These are phyloP conservation scores for Cosmorhoe ocellata DNA, from an alignment of 2,888 invertebrate species.

Conservation along the genomic window DNA sequence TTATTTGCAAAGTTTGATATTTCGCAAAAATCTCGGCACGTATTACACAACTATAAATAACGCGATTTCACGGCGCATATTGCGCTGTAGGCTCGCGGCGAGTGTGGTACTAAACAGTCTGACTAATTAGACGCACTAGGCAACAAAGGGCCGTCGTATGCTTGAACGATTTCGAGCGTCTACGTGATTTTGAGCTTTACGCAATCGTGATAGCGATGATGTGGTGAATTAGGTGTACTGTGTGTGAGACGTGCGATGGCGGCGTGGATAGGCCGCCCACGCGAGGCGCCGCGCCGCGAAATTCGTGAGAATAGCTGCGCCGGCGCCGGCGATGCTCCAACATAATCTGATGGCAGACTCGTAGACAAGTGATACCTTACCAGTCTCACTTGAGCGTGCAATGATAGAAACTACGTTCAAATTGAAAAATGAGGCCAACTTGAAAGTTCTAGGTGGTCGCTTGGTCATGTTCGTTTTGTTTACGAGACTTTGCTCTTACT, in stretches of 20 bases:
- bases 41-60: constrained; percentile 62
- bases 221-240: constrained; percentile 46
- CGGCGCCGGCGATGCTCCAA: constrained; percentile 60
- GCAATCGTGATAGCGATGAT: constrained; percentile 42
- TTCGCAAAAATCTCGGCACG: constrained; percentile 35
- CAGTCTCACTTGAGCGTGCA: constrained; percentile 20
- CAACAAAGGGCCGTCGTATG: constrained; percentile 68
- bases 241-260: constrained; percentile 68
- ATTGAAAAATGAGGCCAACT: constrained; percentile 28
- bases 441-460: constrained; percentile 22
- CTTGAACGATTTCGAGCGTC: constrained; percentile 43
- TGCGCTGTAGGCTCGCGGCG: constrained; percentile 64
- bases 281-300: constrained; percentile 72
- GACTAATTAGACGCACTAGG: constrained; percentile 80
- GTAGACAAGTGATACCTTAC: constrained; percentile 37
- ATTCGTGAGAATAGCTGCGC: constrained; percentile 77
- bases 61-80: constrained; percentile 66
- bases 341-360: constrained; percentile 47
- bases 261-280: constrained; percentile 77
- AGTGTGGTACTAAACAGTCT: constrained; percentile 74
- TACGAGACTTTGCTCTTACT: constrained; percentile 6
- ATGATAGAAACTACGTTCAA: constrained; percentile 31
- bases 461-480: constrained; percentile 15
- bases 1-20: constrained; percentile 20
- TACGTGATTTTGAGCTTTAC: constrained; percentile 46